Percentiles rank a stretch among this genome's conserved stretches.
phyloP scores from a whole-genome alignment of 2,113 vertebrate genomes.

The Electrona antarctica region DNA sequence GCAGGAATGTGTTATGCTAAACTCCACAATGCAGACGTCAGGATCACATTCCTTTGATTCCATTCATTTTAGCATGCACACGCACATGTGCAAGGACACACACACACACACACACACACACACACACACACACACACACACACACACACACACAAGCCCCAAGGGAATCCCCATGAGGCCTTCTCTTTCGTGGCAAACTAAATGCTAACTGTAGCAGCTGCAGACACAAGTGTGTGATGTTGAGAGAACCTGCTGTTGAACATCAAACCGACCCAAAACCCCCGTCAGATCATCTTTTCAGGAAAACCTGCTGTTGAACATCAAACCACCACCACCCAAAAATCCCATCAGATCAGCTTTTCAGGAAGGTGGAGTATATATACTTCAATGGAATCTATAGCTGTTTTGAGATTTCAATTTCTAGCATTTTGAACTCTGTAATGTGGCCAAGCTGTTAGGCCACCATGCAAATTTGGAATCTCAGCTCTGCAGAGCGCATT shows the following conservation, averaged over 20 bases:
- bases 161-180: conserved; percentile 59
- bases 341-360: no score
- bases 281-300: conserved; percentile 45
- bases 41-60: conserved; percentile 68
- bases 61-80: conserved; percentile 63
- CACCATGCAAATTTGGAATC: not conserved
- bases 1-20: conserved; percentile 62
- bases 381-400: conserved; percentile 30
- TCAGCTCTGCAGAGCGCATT: no score
- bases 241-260: conserved; percentile 65
- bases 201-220: conserved; percentile 71
- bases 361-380: conserved; percentile 5
- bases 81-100: not conserved
- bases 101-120: not conserved
- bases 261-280: conserved; percentile 65
- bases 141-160: not conserved
- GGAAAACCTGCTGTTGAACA: conserved; percentile 66
- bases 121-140: conserved; percentile 5
- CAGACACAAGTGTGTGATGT: conserved; percentile 71
- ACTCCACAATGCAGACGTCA: conserved; percentile 56
- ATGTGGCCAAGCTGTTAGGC: conserved; percentile 16
- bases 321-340: conserved; percentile 54
- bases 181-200: conserved; percentile 51
- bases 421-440: conserved; percentile 10
- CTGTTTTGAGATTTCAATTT: conserved; percentile 7